phyloP scores from a whole-genome alignment of 2,888 invertebrate genomes.

The Notodonta dromedarius region DNA sequence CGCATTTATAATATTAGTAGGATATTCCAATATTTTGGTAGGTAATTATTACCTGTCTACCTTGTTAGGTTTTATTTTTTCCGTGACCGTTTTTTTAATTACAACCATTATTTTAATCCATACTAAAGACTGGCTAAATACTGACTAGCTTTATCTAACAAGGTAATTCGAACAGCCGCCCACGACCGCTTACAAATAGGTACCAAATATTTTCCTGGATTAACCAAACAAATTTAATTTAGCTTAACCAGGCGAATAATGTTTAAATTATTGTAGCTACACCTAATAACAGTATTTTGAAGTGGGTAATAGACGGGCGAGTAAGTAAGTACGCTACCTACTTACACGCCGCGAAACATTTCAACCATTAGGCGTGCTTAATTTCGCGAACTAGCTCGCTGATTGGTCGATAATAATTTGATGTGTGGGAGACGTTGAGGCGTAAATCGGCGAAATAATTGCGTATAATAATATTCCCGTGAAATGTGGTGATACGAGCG shows the following conservation, averaged over 20 bases:
- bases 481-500: slow-evolving; percentile 50
- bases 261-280: not conserved
- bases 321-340: not conserved
- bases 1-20: too few species aligned
- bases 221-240: slow-evolving; percentile 5
- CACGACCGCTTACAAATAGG: not conserved
- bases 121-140: too few species aligned
- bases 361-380: not conserved
- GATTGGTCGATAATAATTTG: not conserved
- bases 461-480: slow-evolving; percentile 43
- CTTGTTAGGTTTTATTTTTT: too few species aligned
- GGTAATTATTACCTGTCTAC: too few species aligned
- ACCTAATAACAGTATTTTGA: not conserved
- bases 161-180: not conserved
- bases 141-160: not conserved
- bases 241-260: not conserved
- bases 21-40: too few species aligned
- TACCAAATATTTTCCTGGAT: not conserved
- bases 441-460: slow-evolving; percentile 40
- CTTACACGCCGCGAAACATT: not conserved
- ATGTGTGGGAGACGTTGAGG: slow-evolving; percentile 39
- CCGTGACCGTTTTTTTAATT: too few species aligned
- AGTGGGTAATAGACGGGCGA: not conserved
- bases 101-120: too few species aligned
- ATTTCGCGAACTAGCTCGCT: not conserved